These are phyloP conservation scores for Drosophila kurseongensis DNA, from an alignment of 1,140 invertebrate genomes.

Conservation along the genomic window DNA sequence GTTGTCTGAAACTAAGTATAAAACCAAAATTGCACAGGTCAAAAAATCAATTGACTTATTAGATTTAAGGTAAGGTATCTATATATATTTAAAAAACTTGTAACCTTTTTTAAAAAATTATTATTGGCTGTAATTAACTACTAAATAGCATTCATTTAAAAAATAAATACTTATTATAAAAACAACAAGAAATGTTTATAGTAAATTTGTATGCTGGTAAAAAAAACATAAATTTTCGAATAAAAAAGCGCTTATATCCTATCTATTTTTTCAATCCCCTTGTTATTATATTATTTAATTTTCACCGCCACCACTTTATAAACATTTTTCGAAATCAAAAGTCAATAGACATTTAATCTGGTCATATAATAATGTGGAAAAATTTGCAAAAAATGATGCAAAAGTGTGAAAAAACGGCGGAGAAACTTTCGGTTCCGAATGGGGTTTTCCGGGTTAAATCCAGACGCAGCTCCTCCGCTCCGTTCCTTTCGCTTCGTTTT, in stretches of 20 bases:
- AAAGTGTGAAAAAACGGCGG: not conserved
- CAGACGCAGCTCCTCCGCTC: conserved; percentile 2
- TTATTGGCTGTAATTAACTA: too few relatives aligned
- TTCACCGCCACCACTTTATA: conserved; percentile 3
- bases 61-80: too few relatives aligned
- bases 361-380: conserved; percentile 17
- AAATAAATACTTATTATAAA: too few relatives aligned
- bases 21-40: not conserved
- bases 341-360: conserved; percentile 31
- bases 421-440: conserved; percentile 1
- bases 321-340: conserved; percentile 17
- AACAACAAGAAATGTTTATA: too few relatives aligned
- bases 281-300: conserved; percentile 4
- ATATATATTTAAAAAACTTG: too few relatives aligned
- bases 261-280: not conserved
- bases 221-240: too few relatives aligned
- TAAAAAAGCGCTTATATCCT: not conserved
- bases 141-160: too few relatives aligned
- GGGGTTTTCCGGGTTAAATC: not conserved
- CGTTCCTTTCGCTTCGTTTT: conserved; percentile 50
- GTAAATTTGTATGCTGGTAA: too few relatives aligned
- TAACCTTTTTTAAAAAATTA: too few relatives aligned
- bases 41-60: too few relatives aligned
- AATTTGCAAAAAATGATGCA: conserved; percentile 4
- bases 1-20: too few relatives aligned